These are phyloP conservation scores for Bucorvus abyssinicus DNA, from an alignment of 2,797 vertebrate species.

Conservation along the genomic window DNA sequence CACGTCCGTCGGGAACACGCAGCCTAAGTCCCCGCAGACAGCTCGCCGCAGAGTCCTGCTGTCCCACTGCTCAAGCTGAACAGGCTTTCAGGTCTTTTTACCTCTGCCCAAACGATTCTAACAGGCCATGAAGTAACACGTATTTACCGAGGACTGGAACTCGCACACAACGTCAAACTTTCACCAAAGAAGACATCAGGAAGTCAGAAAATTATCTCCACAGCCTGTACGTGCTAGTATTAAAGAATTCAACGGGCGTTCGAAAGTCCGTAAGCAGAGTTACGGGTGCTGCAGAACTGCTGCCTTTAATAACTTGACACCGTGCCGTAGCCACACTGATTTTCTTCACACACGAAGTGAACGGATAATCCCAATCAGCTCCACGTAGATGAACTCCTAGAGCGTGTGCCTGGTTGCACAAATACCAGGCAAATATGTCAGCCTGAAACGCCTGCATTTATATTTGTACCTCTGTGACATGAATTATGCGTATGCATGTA, in stretches of 20 bases:
- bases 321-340: not conserved
- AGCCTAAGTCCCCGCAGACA: not conserved
- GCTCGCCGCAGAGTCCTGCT: not conserved
- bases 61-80: not conserved
- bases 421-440: not conserved
- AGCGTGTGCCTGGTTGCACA: not conserved
- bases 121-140: not conserved
- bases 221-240: not conserved
- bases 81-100: not conserved
- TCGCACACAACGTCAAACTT: not conserved
- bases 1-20: not conserved
- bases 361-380: not conserved
- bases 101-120: not conserved
- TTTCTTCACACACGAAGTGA: not conserved
- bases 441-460: constrained; percentile 17
- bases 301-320: not conserved
- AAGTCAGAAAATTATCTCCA: not conserved
- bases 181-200: not conserved
- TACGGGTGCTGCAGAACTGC: accelerated
- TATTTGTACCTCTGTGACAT: not conserved
- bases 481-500: constrained; percentile 41
- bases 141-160: not conserved
- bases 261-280: not conserved
- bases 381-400: not conserved
- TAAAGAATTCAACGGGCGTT: not conserved